A percentile compares a stretch with the other conserved stretches of the same genome.
These are phyloP conservation scores for Neostethus bicornis DNA, from an alignment of 2,797 vertebrate species.

Conservation along the genomic window DNA sequence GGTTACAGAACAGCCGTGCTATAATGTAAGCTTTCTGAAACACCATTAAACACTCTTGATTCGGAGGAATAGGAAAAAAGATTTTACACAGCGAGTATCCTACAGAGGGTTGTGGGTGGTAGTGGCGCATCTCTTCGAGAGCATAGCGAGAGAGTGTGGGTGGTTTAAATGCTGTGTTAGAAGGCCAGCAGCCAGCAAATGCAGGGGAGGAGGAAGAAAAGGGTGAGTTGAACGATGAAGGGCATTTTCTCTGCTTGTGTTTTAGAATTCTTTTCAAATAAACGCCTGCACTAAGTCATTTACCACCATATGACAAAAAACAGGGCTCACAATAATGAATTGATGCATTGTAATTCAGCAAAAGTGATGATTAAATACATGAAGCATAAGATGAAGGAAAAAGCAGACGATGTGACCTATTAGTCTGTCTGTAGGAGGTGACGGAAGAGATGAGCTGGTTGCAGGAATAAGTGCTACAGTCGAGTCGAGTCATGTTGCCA, in stretches of 20 bases:
- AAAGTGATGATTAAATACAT: slow-evolving; percentile 15
- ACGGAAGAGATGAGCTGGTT: slow-evolving; percentile 42
- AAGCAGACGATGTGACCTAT: slow-evolving; percentile 34
- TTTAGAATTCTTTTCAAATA: slow-evolving; percentile 26
- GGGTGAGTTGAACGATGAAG: slow-evolving; percentile 68
- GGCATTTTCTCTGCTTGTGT: slow-evolving; percentile 30
- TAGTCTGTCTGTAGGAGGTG: slow-evolving; percentile 40
- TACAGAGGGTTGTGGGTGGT: slow-evolving; percentile 60
- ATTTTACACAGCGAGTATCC: slow-evolving; percentile 51
- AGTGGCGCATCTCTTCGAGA: slow-evolving; percentile 37
- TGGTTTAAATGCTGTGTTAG: slow-evolving; percentile 57
- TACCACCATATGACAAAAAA: neutral
- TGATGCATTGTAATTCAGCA: neutral
- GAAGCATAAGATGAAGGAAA: slow-evolving; percentile 12
- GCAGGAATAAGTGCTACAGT: slow-evolving; percentile 68
- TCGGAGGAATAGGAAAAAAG: slow-evolving; percentile 2
- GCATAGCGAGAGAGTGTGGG: slow-evolving; percentile 64
- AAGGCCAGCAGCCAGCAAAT: slow-evolving; percentile 54
- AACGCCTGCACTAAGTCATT: slow-evolving; percentile 3
- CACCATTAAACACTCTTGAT: slow-evolving; percentile 4
- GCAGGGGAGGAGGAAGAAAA: slow-evolving; percentile 74
- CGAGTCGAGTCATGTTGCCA: slow-evolving; percentile 57
- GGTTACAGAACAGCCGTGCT: slow-evolving; percentile 24
- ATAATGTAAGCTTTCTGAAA: slow-evolving; percentile 28
- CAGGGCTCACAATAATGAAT: neutral